Evolutionary conservation across 2,113 vertebrate genomes (phyloP), one percentile per base, ranked within the genome.

Genomic region (Pollimyrus isidori): DNA sequence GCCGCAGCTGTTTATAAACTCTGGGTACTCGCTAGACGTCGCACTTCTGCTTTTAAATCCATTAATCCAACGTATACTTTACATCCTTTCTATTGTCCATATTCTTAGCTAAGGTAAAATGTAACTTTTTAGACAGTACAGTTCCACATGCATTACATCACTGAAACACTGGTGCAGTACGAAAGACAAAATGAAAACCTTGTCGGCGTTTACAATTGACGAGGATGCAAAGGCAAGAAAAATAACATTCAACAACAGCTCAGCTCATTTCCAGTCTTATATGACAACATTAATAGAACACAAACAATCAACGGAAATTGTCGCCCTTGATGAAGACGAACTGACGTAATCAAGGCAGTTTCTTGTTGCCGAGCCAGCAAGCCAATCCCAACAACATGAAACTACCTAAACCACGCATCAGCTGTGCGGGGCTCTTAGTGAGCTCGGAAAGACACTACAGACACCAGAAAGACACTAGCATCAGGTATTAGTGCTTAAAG

Each of bases 341-440:
- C 98, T 99, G 98, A 99, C 97, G 98, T 99, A 98, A 98, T 98
- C 97, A 97, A 99, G 98, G 97, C 98, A 99, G 98, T 99, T 99
- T 98, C 97, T 98, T 98, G 98, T 99, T 99, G 98, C 97, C 97
- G 98, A 98, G 98, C 97, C 96, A 97, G 97, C 95, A 87, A 95
- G 94, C 95, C 93, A 95, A 96, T 95, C 96, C 97, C 96, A 97
- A 97, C 97, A 97, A 97, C 97, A 97, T 97, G 96, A 97, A 97
- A 97, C 97, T 97, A 97, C 97, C 97, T 97, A 97, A 96, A 97
- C 95, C 97, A 97, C 97, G 95, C 94, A 96, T 95, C 96, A 97
- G 96, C 95, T 96, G 95, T 94, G 92, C 91, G 88, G 87, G 56
- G 87, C 42, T 84, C 89, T 88, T 89, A 90, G 69, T 82, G 76